Base-by-base conservation (phyloP, 2,888 invertebrate species). In the Drosophila robusta region DNA sequence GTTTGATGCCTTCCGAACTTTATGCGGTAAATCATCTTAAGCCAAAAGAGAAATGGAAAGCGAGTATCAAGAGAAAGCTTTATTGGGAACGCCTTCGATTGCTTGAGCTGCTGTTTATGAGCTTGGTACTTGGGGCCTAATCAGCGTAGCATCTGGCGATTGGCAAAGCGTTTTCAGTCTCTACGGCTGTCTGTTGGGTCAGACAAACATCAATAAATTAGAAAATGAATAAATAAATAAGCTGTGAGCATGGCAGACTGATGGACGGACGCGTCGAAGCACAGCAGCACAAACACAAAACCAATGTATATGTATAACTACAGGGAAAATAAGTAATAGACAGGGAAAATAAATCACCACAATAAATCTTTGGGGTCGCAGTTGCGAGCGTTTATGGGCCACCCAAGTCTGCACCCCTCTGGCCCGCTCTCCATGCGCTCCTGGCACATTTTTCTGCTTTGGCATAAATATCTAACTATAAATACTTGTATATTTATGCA, bases 171-270 rank as follows among this genome's bases (percentile, higher is more conserved):
- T 67, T 73, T 60, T 75, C 58, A 57, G 74, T 54, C 54, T 72
- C 63, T 74, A 70, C 54, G 64, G 69, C 76, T 62, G 76, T 67
- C 72, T 78, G 73, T 69, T 70, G 82, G 86, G 84, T 82, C 84
- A 86, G 80, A 87, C 80, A 87, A 85, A 79, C 84, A 86, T 87
- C 87, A 87, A 87, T 86, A 86, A 87, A 87, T 87, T 83, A 87
- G 87, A 87, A 87, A 87, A 86, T 87, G 87, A 86, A 87, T 87
- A 87, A 87, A 87, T 84, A 87, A 87, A 87, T 87, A 88, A 87
- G 84, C 82, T 80, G 71, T 75, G 70, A 79, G 76, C 68, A 68
- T 24, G 47, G 32, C 71, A 57, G 56, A 56, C 62, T 62, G 77
- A 66, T 61, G 66, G 70, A 67, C 50, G 46, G 32, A 66, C 57